Base-by-base conservation (phyloP, 1,140 invertebrate species). In the Plodia interpunctella region DNA sequence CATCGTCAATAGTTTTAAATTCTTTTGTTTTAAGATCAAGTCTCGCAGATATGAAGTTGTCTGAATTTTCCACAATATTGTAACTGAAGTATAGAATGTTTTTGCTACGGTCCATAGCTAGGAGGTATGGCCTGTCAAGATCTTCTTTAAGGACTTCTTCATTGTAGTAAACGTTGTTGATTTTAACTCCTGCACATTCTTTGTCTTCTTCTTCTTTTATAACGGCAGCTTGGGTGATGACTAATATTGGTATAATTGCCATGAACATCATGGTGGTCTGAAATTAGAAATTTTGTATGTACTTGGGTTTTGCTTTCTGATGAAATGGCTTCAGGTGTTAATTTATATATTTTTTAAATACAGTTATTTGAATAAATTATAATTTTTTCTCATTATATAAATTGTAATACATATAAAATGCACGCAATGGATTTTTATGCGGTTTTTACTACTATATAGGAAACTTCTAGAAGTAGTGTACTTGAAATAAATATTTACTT, bases 1-100 rank as follows among this genome's bases (percentile, higher is more conserved):
- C 59, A 5, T 65, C 73, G 18, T 66, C 44, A 18, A 87, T 61
- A n/a, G 74, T 64, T n/a, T 54, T 57, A 30, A 74, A 80, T 62
- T 79, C 66, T 32, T 81, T 81, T 1, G 72, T 83, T n/a, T 80
- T 72, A 19, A 88, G 59, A 57, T 86, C 73, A 0, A 83, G 28
- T 55, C 68, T 78, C 0, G 73, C 78, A 9, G 69, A 73, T 63
- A 67, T 75, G 49, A 79, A 83, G 20, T 49, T 20, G 19, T 85
- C 79, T 5, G 74, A 74, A 2, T 75, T 38, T 55, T 58, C 49
- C 25, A 77, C 70, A 1, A 76, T 5, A 55, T 72, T 80, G 50
- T 80, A 83, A 51, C 79, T 87, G 51, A 83, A 87, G 49, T 80
- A 87, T 2, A 87, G 20, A 15, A 55, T 75, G 56, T 83, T 80